These are phyloP conservation scores for Bemisia tabaci DNA, from an alignment of 1,140 invertebrate genomes.

Conservation along the genomic window DNA sequence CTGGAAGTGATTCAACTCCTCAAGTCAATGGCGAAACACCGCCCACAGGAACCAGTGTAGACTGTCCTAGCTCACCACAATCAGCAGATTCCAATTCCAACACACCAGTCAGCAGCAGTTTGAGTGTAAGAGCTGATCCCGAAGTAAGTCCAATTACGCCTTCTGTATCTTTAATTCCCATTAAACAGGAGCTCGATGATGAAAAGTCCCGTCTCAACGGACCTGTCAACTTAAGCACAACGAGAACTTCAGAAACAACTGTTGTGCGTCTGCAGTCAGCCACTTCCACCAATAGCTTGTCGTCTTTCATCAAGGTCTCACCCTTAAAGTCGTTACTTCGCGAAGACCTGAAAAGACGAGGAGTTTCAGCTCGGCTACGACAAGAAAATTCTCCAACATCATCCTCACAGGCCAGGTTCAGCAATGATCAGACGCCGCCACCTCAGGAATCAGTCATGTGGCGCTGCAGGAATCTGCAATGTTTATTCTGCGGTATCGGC, in stretches of 20 bases:
- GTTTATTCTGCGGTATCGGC: conserved; percentile 80
- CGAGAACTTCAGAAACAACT: conserved; percentile 12
- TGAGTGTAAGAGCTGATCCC: conserved; percentile 28
- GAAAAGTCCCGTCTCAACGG: conserved; percentile 20
- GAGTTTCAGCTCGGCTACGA: neutral
- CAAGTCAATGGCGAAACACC: neutral
- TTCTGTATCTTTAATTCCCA: conserved; percentile 70
- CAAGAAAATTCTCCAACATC: neutral
- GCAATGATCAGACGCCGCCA: conserved; percentile 1
- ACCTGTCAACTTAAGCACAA: conserved; percentile 26
- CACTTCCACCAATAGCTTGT: conserved; percentile 41
- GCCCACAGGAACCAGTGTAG: conserved; percentile 20
- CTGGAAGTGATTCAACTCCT: neutral
- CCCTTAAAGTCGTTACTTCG: conserved; percentile 66
- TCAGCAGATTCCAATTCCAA: conserved; percentile 61
- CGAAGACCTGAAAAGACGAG: conserved; percentile 54
- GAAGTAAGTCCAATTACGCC: conserved; percentile 48
- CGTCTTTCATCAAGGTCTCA: conserved; percentile 42
- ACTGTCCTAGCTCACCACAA: conserved; percentile 52
- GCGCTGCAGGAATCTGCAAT: conserved; percentile 39
- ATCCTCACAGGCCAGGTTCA: neutral
- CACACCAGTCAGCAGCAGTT: conserved; percentile 48
- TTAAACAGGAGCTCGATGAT: conserved; percentile 53
- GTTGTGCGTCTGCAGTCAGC: conserved; percentile 23
- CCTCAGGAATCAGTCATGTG: neutral